phyloP scores from a whole-genome alignment of 1,140 invertebrate species.

The Dufourea novaeangliae region DNA sequence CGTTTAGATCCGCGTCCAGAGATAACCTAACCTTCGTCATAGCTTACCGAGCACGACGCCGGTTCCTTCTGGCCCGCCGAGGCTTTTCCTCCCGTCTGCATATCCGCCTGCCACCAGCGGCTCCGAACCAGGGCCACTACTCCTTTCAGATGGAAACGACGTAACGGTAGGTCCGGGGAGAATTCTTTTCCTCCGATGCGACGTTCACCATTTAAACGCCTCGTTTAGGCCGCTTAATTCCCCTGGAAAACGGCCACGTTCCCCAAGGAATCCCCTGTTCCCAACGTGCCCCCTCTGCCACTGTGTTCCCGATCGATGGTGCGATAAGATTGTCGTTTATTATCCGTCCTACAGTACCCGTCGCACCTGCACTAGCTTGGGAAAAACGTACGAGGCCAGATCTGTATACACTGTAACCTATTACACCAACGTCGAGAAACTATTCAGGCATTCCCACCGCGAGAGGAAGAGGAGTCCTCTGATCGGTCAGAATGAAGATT shows the following conservation, averaged over 20 bases:
- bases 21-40: slow-evolving; percentile 80
- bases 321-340: no score
- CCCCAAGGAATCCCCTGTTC: not conserved
- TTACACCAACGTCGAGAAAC: no score
- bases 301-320: no score
- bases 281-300: no score
- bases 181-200: not conserved
- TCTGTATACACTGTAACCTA: no score
- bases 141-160: slow-evolving; percentile 15
- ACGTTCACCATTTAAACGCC: no score
- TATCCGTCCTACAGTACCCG: no score
- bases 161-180: slow-evolving; percentile 20
- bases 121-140: not conserved
- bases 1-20: slow-evolving; percentile 75
- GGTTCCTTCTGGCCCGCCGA: slow-evolving; percentile 21
- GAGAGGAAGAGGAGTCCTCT: no score
- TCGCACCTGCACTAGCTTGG: no score
- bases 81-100: slow-evolving; percentile 25
- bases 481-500: no score
- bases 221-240: not conserved
- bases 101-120: slow-evolving; percentile 8
- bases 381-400: no score
- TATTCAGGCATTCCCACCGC: no score
- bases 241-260: not conserved
- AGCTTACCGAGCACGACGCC: slow-evolving; percentile 79